Evolutionary conservation across 2,888 invertebrate species (phyloP).

Genomic region (Meganola albula): DNA sequence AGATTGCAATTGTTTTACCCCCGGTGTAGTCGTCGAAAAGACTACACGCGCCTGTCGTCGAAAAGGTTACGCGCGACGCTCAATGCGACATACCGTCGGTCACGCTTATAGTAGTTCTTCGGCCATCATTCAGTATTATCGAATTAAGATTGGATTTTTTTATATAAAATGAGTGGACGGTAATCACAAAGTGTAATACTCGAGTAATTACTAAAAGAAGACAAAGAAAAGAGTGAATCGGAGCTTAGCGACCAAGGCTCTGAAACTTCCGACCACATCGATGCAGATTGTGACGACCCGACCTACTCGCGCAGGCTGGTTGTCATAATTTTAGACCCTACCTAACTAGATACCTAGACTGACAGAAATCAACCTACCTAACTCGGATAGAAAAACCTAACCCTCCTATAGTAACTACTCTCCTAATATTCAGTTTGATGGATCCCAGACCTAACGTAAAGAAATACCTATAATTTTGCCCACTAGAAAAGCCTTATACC

Average conservation of each 20-base stretch:
- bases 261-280: conserved; percentile 19
- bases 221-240: conserved; percentile 21
- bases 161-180: conserved; percentile 13
- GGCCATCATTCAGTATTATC: conserved; percentile 6
- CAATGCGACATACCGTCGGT: conserved; percentile 6
- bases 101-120: conserved; percentile 3
- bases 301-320: too few relatives aligned
- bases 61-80: conserved; percentile 16
- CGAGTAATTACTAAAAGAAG: conserved; percentile 17
- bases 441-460: too few relatives aligned
- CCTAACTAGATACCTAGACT: too few relatives aligned
- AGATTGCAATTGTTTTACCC: conserved; percentile 8
- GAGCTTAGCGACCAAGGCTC: conserved; percentile 23
- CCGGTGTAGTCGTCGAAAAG: conserved; percentile 16
- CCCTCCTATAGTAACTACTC: too few relatives aligned
- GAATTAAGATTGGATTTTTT: conserved; percentile 4
- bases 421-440: too few relatives aligned
- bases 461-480: too few relatives aligned
- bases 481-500: too few relatives aligned
- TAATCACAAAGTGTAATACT: conserved; percentile 15
- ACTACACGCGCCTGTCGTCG: conserved; percentile 20
- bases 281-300: too few relatives aligned
- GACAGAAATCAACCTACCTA: too few relatives aligned
- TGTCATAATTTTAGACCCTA: too few relatives aligned
- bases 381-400: too few relatives aligned